Conservation (phyloP, 2,888 invertebrate genomes). For the Calliopum simillimum region DNA sequence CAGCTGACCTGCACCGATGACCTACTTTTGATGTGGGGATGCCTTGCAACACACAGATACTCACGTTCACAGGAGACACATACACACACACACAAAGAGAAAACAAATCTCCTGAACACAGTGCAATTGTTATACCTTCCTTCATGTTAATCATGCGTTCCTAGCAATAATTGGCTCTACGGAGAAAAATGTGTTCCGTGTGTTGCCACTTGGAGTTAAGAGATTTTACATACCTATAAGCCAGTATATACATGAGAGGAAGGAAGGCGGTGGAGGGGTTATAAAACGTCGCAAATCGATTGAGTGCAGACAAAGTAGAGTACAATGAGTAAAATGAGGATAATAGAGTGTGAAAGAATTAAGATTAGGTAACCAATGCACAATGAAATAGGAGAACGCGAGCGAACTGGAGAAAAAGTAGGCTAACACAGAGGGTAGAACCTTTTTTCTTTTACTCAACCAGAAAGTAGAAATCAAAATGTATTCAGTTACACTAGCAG, state of each 20-base stretch:
- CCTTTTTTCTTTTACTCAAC: no score
- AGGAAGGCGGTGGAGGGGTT: no score
- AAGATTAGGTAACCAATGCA: no score
- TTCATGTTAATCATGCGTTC: constrained; percentile 50
- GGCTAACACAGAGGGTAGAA: no score
- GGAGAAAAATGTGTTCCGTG: constrained; percentile 53
- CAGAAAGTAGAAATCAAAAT: no score
- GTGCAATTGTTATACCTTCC: background rate
- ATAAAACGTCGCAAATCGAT: constrained; percentile 9
- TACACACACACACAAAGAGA: background rate
- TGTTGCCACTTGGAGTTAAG: constrained; percentile 24
- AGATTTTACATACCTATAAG: no score
- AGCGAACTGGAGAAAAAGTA: no score
- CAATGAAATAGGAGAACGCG: no score
- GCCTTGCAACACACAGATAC: constrained; percentile 12
- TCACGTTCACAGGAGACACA: no score
- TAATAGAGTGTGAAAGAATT: no score
- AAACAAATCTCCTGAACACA: background rate
- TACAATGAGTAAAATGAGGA: background rate
- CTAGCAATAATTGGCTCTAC: constrained; percentile 61
- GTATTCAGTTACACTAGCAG: no score
- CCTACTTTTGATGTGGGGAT: constrained; percentile 16
- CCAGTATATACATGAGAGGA: no score
- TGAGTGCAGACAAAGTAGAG: constrained; percentile 13
- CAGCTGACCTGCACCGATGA: constrained; percentile 29